phyloP scores from a whole-genome alignment of 2,797 vertebrate genomes.

The Zalophus californianus region DNA sequence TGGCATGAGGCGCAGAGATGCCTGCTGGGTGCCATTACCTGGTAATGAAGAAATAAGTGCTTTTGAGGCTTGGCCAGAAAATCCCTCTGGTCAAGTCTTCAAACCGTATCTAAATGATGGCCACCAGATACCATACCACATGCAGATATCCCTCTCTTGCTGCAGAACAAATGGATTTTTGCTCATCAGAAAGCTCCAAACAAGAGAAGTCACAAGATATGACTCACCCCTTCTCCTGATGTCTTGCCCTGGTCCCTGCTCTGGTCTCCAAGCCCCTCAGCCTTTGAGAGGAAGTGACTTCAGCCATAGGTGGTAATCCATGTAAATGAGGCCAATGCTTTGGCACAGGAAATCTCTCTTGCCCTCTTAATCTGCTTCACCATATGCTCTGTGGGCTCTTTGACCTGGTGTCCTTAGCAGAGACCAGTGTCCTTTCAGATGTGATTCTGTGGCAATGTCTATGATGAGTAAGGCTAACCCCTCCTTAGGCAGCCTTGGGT shows the following conservation, averaged over 20 bases:
- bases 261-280: background rate
- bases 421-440: slow-evolving; percentile 35
- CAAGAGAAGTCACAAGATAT: background rate
- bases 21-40: background rate
- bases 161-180: background rate
- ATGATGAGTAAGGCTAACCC: background rate
- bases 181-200: background rate
- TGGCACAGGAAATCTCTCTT: slow-evolving; percentile 57
- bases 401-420: slow-evolving; percentile 11
- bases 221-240: background rate
- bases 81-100: background rate
- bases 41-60: background rate
- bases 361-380: slow-evolving; percentile 47
- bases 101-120: background rate
- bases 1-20: background rate
- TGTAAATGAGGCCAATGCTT: background rate
- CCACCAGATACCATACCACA: no score
- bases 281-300: slow-evolving; percentile 63
- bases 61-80: slow-evolving; percentile 19
- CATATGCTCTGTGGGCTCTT: background rate
- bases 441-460: slow-evolving; percentile 36
- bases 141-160: background rate
- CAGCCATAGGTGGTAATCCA: background rate
- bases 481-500: background rate
- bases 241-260: background rate